phyloP scores from a whole-genome alignment of 92 coral and sea anemone genomes.

The Paragorgia papillata region DNA sequence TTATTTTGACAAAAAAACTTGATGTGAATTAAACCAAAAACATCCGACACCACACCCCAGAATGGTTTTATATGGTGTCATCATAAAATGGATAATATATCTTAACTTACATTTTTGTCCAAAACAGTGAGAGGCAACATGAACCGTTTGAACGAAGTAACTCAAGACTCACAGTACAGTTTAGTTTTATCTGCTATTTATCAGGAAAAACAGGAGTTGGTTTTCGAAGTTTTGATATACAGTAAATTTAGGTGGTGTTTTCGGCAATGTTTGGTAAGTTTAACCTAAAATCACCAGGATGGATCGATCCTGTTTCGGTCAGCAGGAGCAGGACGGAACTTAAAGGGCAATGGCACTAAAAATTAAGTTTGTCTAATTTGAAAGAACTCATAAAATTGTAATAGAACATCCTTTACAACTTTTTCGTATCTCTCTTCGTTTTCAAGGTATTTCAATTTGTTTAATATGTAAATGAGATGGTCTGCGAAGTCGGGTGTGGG shows the following conservation, averaged over 20 bases:
- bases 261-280: too few species aligned
- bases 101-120: neutral
- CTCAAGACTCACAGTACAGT: neutral
- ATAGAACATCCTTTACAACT: too few species aligned
- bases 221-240: neutral
- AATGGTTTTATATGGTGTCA: constrained; percentile 36
- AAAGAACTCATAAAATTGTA: too few species aligned
- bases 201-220: neutral
- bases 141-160: neutral
- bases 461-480: too few species aligned
- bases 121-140: neutral
- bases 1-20: constrained; percentile 19
- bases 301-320: too few species aligned
- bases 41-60: constrained; percentile 32
- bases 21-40: constrained; percentile 10
- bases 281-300: too few species aligned
- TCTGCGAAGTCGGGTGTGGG: too few species aligned
- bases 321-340: too few species aligned
- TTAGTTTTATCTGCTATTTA: neutral
- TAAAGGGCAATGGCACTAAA: too few species aligned
- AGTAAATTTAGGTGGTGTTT: neutral
- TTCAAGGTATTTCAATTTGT: too few species aligned
- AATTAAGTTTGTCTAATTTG: too few species aligned
- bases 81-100: constrained; percentile 25
- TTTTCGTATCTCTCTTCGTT: too few species aligned